Evolutionary conservation across 2,888 invertebrate genomes (phyloP).

Genomic region (Drosophila robusta): DNA sequence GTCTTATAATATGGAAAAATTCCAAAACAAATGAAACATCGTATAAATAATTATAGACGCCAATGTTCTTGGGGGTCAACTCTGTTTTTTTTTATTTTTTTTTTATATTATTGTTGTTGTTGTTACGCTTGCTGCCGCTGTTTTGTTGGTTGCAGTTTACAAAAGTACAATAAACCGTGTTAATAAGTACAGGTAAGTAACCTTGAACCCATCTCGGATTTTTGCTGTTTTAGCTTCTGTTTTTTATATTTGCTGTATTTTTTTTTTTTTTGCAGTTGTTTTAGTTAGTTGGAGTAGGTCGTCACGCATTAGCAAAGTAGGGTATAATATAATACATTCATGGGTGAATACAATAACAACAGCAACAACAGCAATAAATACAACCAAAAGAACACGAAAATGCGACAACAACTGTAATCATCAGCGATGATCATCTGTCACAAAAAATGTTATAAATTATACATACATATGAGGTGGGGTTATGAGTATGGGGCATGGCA

Average conservation of each 20-base stretch:
- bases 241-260: constrained; percentile 16
- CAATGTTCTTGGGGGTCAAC: constrained; percentile 50
- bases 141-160: constrained; percentile 42
- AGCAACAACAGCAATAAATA: constrained; percentile 46
- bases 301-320: constrained; percentile 66
- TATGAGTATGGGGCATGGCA: background rate
- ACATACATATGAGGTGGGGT: constrained; percentile 70
- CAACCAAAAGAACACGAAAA: constrained; percentile 44
- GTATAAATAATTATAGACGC: constrained; percentile 83
- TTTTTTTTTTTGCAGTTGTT: constrained; percentile 12
- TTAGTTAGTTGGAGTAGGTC: constrained; percentile 33
- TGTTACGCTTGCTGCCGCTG: constrained; percentile 35
- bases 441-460: constrained; percentile 84
- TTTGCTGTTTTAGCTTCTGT: constrained; percentile 34
- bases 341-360: constrained; percentile 49
- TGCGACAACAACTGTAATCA: constrained; percentile 59
- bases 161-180: constrained; percentile 81
- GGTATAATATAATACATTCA: constrained; percentile 83
- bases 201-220: constrained; percentile 76
- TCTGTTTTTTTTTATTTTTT: constrained; percentile 22
- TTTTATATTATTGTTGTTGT: constrained; percentile 25
- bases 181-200: constrained; percentile 80
- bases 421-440: constrained; percentile 69
- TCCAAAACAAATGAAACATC: constrained; percentile 84
- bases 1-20: constrained; percentile 75